Evolutionary conservation across 2,113 vertebrate species (phyloP), one percentile per base, ranked within the genome.

Genomic region (Vimba vimba): DNA sequence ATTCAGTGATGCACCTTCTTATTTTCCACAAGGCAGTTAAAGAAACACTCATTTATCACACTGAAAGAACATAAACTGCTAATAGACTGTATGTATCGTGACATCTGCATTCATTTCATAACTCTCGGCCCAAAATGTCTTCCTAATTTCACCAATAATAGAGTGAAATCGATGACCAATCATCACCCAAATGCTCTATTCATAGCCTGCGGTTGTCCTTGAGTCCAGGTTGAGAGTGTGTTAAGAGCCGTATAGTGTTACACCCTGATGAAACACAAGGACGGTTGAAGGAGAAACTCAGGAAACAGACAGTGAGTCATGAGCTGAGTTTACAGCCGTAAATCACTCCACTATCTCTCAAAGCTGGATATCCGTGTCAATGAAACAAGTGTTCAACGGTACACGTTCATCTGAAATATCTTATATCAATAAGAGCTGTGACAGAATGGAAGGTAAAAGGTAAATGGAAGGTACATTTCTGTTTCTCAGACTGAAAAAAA

Each of bases 181-280:
- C 50, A 25, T 68, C 79, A 86, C 68, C 30, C 33, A 80, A 69
- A 82, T 6, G 23, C 79, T 69, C 76, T 85, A 50, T 85, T 87
- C 68, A 82, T 74, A 39, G 91, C 91, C 88, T 91, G 92, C 13
- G 87, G 83, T 80, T 86, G 92, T 91, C 93, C 92, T 93, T 92
- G 91, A 91, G 93, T 91, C 90, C 91, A 92, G 91, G 89, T 83
- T 89, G 91, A 91, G 92, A 91, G 91, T 87, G 91, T 90, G 92
- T 90, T 91, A 93, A 93, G 93, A 92, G 92, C 87, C 90, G 91
- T 94, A 92, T 94, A 93, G 91, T 87, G 91, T 95, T 95, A 95
- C 94, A 93, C 91, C 82, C 88, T 89, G 91, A 93, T 92, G 89
- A 90, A 89, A 88, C 89, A 60, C 93, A 94, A 95, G 94, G 93